phyloP scores from a whole-genome alignment of 2,888 invertebrate genomes.

The Atherix ibis region DNA sequence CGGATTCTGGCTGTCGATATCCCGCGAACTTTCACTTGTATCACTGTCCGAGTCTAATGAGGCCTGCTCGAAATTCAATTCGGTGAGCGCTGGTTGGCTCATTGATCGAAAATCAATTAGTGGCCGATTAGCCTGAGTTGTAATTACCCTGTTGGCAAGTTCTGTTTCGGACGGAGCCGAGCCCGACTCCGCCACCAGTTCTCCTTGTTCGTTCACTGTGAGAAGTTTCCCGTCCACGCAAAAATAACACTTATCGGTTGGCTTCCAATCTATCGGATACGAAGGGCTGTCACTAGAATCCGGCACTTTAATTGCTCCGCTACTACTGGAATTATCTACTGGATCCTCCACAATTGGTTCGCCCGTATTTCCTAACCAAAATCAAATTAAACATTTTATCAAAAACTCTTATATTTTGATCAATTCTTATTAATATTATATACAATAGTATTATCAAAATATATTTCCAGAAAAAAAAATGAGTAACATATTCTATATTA shows the following conservation, averaged over 20 bases:
- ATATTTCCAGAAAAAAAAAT: too few species aligned
- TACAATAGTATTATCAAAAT: not conserved
- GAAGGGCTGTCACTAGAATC: constrained; percentile 9
- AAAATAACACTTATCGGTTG: constrained; percentile 71
- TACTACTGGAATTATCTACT: constrained; percentile 9
- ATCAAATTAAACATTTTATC: not conserved
- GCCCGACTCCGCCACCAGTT: constrained; percentile 32
- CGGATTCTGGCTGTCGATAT: constrained; percentile 16
- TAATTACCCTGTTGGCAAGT: constrained; percentile 22
- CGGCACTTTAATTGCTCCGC: constrained; percentile 6
- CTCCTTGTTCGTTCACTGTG: constrained; percentile 33
- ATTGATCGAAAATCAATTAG: too few species aligned
- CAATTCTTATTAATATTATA: not conserved
- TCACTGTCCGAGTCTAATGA: constrained; percentile 53
- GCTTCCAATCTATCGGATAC: constrained; percentile 56
- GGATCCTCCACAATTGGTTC: constrained; percentile 4
- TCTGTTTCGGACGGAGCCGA: constrained; percentile 25
- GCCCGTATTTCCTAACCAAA: constrained; percentile 5
- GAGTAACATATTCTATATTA: too few species aligned
- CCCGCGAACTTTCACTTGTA: constrained; percentile 39
- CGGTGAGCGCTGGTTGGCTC: too few species aligned
- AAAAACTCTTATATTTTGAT: not conserved
- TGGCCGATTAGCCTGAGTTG: too few species aligned
- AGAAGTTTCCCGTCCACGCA: constrained; percentile 60
- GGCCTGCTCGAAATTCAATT: too few species aligned